Evolutionary conservation across 2,797 vertebrate species (phyloP).

Genomic region (Sebastes trivittatus): DNA sequence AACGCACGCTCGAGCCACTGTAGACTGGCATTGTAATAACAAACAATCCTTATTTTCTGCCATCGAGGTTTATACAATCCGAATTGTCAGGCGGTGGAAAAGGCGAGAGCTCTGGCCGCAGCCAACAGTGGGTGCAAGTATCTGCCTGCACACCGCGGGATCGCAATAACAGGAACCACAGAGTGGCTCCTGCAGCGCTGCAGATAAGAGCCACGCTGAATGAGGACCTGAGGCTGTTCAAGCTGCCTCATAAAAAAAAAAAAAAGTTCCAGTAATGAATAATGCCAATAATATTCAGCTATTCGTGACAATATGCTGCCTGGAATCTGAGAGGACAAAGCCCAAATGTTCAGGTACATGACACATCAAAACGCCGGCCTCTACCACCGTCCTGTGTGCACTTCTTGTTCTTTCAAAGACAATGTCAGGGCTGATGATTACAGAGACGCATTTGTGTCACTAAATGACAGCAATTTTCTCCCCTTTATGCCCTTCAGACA

Average conservation of each 20-base stretch:
- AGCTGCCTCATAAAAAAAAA: conserved; percentile 30
- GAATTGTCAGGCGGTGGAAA: conserved; percentile 55
- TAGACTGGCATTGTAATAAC: conserved; percentile 74
- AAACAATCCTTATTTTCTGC: conserved; percentile 73
- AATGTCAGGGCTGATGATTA: background rate
- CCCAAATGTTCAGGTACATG: background rate
- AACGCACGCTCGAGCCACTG: conserved; percentile 60
- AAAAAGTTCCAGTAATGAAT: conserved; percentile 36
- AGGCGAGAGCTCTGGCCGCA: conserved; percentile 10
- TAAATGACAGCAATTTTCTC: conserved; percentile 18
- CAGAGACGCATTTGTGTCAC: conserved; percentile 12
- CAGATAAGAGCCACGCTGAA: conserved; percentile 88
- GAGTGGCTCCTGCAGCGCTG: conserved; percentile 84
- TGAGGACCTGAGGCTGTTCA: conserved; percentile 33
- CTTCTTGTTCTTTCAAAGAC: background rate
- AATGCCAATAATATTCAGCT: conserved; percentile 17
- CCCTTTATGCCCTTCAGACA: background rate
- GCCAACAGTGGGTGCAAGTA: conserved; percentile 47
- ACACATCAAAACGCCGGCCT: background rate
- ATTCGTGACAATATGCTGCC: background rate
- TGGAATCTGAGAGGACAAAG: conserved; percentile 26
- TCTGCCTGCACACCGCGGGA: conserved; percentile 50
- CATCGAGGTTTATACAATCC: conserved; percentile 58
- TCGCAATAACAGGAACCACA: conserved; percentile 95
- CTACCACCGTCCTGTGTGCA: background rate